phyloP scores from a whole-genome alignment of 2,113 vertebrate species.

The Panthera leo region DNA sequence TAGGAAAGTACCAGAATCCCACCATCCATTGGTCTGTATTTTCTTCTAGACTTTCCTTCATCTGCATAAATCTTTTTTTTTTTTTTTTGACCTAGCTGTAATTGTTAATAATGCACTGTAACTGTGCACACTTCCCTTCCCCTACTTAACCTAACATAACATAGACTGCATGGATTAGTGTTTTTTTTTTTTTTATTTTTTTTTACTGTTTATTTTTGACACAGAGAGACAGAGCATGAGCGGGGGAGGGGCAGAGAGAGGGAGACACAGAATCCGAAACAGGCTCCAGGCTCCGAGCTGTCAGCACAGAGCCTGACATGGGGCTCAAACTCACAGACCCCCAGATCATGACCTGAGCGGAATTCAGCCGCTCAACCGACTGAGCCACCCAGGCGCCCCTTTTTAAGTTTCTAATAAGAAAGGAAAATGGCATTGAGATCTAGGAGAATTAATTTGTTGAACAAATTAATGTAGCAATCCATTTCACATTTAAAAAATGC shows the following conservation, averaged over 20 bases:
- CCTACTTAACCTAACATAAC: neutral
- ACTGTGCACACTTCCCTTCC: neutral
- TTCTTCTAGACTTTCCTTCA: neutral
- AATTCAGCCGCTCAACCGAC: too few species aligned
- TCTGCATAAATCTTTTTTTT: neutral
- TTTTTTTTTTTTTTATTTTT: neutral
- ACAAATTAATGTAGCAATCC: conserved; percentile 12
- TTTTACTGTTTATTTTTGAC: too few species aligned
- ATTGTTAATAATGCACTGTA: neutral
- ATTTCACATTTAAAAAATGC: conserved; percentile 26
- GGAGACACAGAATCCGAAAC: too few species aligned
- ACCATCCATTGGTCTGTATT: neutral
- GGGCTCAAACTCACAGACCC: too few species aligned
- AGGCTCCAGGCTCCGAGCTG: too few species aligned
- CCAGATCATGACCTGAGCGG: too few species aligned
- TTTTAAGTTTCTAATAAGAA: conserved; percentile 17
- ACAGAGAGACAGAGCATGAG: too few species aligned
- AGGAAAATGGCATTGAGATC: conserved; percentile 8
- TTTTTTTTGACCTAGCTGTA: neutral
- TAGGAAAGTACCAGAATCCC: neutral
- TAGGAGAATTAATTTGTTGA: conserved; percentile 28
- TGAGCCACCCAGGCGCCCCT: too few species aligned
- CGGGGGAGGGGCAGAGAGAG: too few species aligned
- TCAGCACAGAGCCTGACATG: too few species aligned
- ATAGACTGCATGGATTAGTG: neutral